Base-by-base conservation (phyloP, 2,113 vertebrate species). In the Sinocyclocheilus maitianheensis region DNA sequence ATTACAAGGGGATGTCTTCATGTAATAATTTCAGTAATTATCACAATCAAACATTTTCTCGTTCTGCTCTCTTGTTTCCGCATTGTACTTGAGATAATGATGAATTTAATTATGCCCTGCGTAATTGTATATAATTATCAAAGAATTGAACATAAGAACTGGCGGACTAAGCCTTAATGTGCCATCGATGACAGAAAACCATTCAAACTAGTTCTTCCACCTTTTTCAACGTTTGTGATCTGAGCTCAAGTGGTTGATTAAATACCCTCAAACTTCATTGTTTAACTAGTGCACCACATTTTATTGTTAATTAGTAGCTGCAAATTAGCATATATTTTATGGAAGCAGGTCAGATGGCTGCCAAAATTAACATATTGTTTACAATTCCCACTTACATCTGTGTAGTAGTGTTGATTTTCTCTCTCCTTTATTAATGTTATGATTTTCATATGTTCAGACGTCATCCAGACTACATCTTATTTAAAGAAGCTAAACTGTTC, bases 21-120 rank as follows among this genome's bases (percentile, higher is more conserved):
- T 84, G 77, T 69, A 83, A 87, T 67, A 77, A 84, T 85, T 87
- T 83, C 51, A 63, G 78, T 82, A 84, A 87, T 87, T 87, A 87
- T 85, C 72, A 78, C 81, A 87, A 86, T 87, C 71, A 82, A 24
- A 53, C 51, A 63, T 86, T 87, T 78, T 86, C 76, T 69, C 71
- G 1, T 78, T 84, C 63, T 88, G 79, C 16, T 48, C 81, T 51
- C 72, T 86, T 86, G 69, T 84, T 67, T 22, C 30, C 22, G 78
- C 75, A 78, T 84, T 86, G 74, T 81, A 77, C 60, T 89, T 81
- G 77, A 82, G 46, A 89, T 87, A 87, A 84, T 87, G 37, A 82
- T 34, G 16, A 18, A 80, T 48, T 85, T 77, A 84, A 89, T 89
- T 87, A 72, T 63, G 34, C 77, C 14, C 58, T 58, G n/a, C 11